Conservation (phyloP, 2,113 vertebrate species). For the Larimichthys crocea region DNA sequence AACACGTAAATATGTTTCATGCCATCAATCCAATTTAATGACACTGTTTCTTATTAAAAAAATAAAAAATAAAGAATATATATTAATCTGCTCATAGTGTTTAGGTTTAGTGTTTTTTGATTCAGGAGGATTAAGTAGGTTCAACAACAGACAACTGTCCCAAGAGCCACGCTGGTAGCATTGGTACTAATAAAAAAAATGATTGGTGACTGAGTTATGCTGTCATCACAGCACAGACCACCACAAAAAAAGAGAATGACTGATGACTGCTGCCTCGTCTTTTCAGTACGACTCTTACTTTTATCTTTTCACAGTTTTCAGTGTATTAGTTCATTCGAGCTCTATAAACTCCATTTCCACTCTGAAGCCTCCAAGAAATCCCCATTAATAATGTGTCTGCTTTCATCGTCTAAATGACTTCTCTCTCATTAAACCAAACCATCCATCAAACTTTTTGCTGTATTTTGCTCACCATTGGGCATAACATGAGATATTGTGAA, state of each 20-base stretch:
- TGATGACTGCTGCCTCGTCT: neutral
- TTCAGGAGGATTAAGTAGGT: neutral
- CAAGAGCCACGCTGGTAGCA: neutral
- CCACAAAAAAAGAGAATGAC: neutral
- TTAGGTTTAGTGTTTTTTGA: too few species aligned
- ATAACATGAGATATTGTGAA: constrained; percentile 77
- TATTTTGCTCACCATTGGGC: constrained; percentile 28
- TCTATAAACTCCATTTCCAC: constrained; percentile 2
- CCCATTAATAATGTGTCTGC: constrained; percentile 47
- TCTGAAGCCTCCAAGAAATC: constrained; percentile 29
- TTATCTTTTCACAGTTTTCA: constrained; percentile 26
- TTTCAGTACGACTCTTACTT: neutral
- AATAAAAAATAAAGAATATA: neutral
- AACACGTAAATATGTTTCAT: too few species aligned
- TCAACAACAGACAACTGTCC: too few species aligned
- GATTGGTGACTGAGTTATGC: neutral
- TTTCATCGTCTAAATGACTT: constrained; percentile 65
- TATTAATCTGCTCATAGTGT: neutral
- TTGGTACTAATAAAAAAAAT: constrained; percentile 5
- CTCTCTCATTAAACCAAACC: constrained; percentile 62
- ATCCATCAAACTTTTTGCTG: constrained; percentile 71
- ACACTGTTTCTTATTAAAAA: too few species aligned
- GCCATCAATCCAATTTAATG: too few species aligned
- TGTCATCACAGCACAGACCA: constrained; percentile 33
- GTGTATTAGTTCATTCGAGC: neutral